These are phyloP conservation scores for Diadophis punctatus DNA, from an alignment of 2,113 vertebrate genomes.

Conservation along the genomic window DNA sequence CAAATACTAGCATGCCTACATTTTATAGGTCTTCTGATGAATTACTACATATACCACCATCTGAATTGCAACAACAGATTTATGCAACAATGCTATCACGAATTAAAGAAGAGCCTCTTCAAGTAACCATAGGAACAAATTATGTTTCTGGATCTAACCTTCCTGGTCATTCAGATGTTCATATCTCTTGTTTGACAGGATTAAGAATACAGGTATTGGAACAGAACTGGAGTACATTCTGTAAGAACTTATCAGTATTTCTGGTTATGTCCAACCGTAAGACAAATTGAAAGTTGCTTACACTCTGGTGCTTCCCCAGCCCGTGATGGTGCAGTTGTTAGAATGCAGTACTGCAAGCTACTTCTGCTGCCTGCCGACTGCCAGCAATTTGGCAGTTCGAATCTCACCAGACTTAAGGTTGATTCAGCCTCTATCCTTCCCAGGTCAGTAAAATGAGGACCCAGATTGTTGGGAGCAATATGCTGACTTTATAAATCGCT, in stretches of 20 bases:
- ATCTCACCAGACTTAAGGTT: too few species aligned
- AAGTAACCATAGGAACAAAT: conserved; percentile 79
- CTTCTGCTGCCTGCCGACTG: too few species aligned
- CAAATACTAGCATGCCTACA: background rate
- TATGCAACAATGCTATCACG: conserved; percentile 72
- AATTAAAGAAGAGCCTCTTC: conserved; percentile 75
- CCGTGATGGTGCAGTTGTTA: too few species aligned
- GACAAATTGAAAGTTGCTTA: background rate
- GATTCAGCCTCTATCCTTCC: too few species aligned
- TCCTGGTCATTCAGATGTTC: conserved; percentile 90
- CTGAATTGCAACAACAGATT: conserved; percentile 74
- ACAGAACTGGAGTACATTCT: background rate
- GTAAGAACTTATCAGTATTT: background rate
- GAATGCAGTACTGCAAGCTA: too few species aligned
- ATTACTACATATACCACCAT: conserved; percentile 65
- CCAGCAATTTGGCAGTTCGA: too few species aligned
- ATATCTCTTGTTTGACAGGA: conserved; percentile 90
- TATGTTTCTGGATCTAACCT: conserved; percentile 93
- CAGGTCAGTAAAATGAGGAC: too few species aligned
- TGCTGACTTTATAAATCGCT: too few species aligned
- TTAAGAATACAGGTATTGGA: conserved; percentile 86
- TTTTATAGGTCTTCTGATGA: conserved; percentile 61
- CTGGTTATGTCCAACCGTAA: background rate
- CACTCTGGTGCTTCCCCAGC: background rate
- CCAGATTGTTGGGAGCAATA: too few species aligned